A percentile compares a stretch with the other conserved stretches of the same genome.
Evolutionary conservation across 1,140 invertebrate genomes (phyloP).

Genomic region (Ceratosolen solmsi): DNA sequence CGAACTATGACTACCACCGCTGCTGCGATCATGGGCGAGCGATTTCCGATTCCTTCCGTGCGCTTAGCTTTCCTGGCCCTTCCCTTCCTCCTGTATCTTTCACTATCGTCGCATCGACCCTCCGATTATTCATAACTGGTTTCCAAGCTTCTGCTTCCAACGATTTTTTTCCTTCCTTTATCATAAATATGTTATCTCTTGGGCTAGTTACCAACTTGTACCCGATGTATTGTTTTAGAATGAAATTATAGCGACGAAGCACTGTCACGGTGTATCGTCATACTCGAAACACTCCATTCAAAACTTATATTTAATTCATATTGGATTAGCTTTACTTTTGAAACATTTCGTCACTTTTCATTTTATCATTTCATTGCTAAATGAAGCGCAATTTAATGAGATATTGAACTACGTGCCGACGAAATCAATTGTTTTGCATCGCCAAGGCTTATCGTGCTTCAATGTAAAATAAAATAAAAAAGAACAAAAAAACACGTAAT

Average conservation of each 20-base stretch:
- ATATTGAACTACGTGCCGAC: not conserved
- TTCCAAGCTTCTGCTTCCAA: not conserved
- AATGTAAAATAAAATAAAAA: too few species aligned
- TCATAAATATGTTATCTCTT: constrained; percentile 5
- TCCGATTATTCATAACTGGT: constrained; percentile 11
- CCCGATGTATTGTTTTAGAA: not conserved
- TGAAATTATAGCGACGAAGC: not conserved
- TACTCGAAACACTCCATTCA: not conserved
- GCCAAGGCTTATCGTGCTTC: not conserved
- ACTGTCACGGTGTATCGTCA: too few species aligned
- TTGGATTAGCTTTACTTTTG: not conserved
- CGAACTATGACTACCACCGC: constrained; percentile 54
- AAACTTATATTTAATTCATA: not conserved
- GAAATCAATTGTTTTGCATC: not conserved
- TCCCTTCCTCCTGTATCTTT: not conserved
- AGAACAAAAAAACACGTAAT: too few species aligned
- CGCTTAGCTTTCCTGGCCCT: not conserved
- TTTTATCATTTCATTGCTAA: not conserved
- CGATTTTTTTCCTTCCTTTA: not conserved
- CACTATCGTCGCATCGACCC: not conserved
- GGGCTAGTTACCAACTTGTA: too few species aligned
- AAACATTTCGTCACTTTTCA: not conserved
- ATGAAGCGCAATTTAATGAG: not conserved
- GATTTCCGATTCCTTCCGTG: constrained; percentile 54
- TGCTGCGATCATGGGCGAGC: constrained; percentile 36